Conservation (phyloP, 2,797 vertebrate genomes). For the Parauchenoglanis ngamensis region DNA sequence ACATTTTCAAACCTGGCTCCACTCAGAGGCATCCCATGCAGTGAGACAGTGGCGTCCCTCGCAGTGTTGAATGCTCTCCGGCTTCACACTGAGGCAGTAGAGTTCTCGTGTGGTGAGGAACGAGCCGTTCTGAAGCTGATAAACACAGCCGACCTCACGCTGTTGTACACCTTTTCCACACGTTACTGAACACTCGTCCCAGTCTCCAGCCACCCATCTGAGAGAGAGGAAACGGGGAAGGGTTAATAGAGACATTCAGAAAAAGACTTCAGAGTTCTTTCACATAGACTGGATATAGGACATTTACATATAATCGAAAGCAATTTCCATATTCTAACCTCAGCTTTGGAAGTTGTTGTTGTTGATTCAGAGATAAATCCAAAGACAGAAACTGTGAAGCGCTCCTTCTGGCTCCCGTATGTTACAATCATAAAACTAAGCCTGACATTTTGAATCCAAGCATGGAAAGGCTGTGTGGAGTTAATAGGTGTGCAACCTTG, state of each 20-base stretch:
- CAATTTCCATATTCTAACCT: not conserved
- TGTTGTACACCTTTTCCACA: slow-evolving; percentile 88
- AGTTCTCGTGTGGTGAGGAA: slow-evolving; percentile 82
- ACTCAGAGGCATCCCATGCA: slow-evolving; percentile 93
- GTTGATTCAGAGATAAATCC: not conserved
- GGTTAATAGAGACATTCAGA: not conserved
- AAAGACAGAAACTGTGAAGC: not conserved
- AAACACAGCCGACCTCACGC: slow-evolving; percentile 86
- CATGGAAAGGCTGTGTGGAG: not conserved
- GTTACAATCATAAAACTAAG: not conserved
- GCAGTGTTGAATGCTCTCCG: slow-evolving; percentile 81
- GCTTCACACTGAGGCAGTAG: slow-evolving; percentile 84
- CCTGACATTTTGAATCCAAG: not conserved
- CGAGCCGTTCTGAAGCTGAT: slow-evolving; percentile 89
- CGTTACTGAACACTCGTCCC: slow-evolving; percentile 87
- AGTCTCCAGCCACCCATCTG: slow-evolving; percentile 90
- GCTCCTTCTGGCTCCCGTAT: not conserved
- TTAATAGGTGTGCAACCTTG: not conserved
- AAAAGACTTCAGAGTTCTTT: not conserved
- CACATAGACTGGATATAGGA: not conserved
- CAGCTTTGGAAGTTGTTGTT: not conserved
- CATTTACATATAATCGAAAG: not conserved
- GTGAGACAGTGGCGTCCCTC: slow-evolving; percentile 88
- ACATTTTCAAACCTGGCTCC: slow-evolving; percentile 83
- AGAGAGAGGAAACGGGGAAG: not conserved